Evolutionary conservation across 2,888 invertebrate genomes (phyloP).

Genomic region (Aelia acuminata): DNA sequence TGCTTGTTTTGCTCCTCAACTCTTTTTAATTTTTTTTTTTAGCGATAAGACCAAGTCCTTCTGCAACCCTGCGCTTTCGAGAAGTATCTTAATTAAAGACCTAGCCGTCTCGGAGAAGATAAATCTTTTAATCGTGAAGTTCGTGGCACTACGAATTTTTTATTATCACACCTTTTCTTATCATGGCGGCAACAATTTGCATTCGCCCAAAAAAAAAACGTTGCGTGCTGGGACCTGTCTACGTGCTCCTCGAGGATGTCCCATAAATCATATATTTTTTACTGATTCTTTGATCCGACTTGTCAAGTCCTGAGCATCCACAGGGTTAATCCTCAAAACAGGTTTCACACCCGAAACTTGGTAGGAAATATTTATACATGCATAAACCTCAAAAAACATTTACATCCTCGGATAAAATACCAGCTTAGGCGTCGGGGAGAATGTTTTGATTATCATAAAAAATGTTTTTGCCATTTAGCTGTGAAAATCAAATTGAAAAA

Average conservation of each 20-base stretch:
- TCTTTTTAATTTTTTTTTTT: no score
- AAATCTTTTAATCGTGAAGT: background rate
- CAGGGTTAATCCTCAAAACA: background rate
- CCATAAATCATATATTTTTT: constrained; percentile 39
- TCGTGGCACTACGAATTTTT: background rate
- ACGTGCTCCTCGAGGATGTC: background rate
- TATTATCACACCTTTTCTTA: background rate
- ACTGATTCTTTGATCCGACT: constrained; percentile 11
- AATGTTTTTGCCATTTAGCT: background rate
- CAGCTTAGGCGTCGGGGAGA: background rate
- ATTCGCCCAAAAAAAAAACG: background rate
- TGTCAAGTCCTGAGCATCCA: constrained; percentile 27
- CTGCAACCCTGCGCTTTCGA: background rate
- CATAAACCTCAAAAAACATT: background rate
- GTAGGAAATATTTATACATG: background rate
- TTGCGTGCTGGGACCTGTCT: background rate
- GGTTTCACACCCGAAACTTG: background rate
- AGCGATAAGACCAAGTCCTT: background rate
- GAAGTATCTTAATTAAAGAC: background rate
- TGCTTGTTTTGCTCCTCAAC: no score
- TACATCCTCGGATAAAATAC: background rate
- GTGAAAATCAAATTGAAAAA: constrained; percentile 12
- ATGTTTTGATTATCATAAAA: background rate
- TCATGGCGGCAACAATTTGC: background rate
- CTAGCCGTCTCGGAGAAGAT: background rate